These are phyloP conservation scores for Cairina moschata DNA, from an alignment of 2,113 vertebrate species.

Conservation along the genomic window DNA sequence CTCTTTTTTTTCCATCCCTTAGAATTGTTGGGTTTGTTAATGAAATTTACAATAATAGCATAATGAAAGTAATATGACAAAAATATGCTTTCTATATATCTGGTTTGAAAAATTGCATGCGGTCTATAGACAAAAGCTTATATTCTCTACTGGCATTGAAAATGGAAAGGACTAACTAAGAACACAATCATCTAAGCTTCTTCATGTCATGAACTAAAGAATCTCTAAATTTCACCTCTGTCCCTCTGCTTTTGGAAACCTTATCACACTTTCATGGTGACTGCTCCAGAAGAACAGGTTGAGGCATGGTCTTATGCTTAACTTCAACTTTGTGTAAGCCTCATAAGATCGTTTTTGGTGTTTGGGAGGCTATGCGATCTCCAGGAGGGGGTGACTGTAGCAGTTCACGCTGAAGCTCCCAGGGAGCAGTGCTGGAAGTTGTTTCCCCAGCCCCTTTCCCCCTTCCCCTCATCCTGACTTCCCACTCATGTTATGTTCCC, in stretches of 20 bases:
- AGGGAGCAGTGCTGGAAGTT: background rate
- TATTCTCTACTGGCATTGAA: background rate
- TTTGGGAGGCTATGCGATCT: background rate
- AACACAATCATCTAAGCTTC: background rate
- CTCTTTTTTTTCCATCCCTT: background rate
- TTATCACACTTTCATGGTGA: rapidly evolving
- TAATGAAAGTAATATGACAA: background rate
- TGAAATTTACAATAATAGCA: background rate
- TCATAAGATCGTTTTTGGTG: background rate
- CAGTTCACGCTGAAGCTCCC: background rate
- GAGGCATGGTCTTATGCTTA: background rate
- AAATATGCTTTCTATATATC: background rate
- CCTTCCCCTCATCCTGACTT: rapidly evolving
- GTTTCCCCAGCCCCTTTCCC: background rate
- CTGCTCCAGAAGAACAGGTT: background rate
- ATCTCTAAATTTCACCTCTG: background rate
- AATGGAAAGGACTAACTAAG: background rate
- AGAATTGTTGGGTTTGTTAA: background rate
- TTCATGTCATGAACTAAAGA: background rate
- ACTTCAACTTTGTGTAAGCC: background rate
- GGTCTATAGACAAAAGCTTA: background rate
- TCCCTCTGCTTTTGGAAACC: background rate
- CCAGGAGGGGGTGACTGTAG: background rate
- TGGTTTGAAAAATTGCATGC: background rate
- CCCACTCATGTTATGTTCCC: background rate